Evolutionary conservation across 1,140 invertebrate species (phyloP), one percentile per base, ranked within the genome.

Genomic region (Eueides isabella): DNA sequence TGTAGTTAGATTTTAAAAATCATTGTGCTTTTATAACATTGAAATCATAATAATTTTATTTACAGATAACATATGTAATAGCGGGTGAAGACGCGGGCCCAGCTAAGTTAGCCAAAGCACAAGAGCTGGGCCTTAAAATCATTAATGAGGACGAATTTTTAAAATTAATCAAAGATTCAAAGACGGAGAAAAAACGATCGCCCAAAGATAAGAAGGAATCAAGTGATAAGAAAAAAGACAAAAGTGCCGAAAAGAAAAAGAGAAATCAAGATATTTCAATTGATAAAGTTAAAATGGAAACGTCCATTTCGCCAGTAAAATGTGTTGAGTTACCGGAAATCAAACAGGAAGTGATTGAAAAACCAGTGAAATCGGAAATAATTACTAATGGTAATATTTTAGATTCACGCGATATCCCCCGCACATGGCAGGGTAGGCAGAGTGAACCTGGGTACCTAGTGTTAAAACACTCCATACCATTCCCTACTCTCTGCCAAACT

Each of bases 121-220:
- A 95, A 80, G 95, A 95, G 80, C 92, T 96, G 23, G 94, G 95
- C 14, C 96, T 97, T 11, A 95, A 95, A 84, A 94, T 96, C 76
- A 94, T 98, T 55, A 95, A 94, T 80, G 98, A 98, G 93, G 97
- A 98, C 94, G 96, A 96, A 28, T 95, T 99, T 6, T 92, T 98
- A 14, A 95, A 98, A 80, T 90, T 99, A 81, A 97, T 99, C 71
- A 91, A 94, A 68, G 76, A 87, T 38, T 75, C 78, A 29, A 38
- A 38, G 14, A 79, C 78, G 23, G 67, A 75, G 26, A 83, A 76
- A 76, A 67, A 70, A 48, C 67, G 44, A 63, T 67, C 75, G 28
- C 64, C 67, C 0, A 67, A 72, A 79, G 71, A 76, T 29, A 67
- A 38, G 16, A 38, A 73, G 66, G 75, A 86, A 80, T 23, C 9